Base-by-base conservation (phyloP, 1,140 invertebrate species). In the Condylostylus longicornis region DNA sequence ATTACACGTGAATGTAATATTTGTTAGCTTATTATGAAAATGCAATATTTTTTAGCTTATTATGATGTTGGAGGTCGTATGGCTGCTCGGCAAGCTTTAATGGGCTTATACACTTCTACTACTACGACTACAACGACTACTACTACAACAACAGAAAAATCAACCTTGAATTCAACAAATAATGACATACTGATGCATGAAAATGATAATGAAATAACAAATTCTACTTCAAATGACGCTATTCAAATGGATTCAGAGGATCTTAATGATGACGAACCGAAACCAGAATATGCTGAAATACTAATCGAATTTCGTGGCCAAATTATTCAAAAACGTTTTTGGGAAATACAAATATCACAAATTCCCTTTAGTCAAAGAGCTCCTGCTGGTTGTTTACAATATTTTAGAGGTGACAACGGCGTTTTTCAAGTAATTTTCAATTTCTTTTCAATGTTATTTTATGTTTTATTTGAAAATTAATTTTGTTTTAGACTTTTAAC, bases 321-420 rank as follows among this genome's bases (percentile, higher is more conserved):
- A n/a, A 56, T 68, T 31, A 63, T 64, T 21, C 67, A 75, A 12
- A 67, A 74, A 32, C 63, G 81, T 5, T 63, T 84, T 40, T 86
- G 80, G 80, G 75, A 84, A 58, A 71, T 84, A 45, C 66, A 72
- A 34, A 66, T 84, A 4, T 64, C 67, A 4, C 79, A 82, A 48
- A 62, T 84, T 44, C 75, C 74, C 2, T 82, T 84, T 21, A 74
- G 70, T 7, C 67, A 81, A 42, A 62, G 78, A 5, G 78, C 79
- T 0, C 81, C 82, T 0, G 68, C 71, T 14, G 74, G 75, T 17
- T 85, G 82, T 49, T 53, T 80, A 12, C 81, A 85, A 50, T 82
- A 81, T 49, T 70, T 69, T 46, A 71, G 68, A 2, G 65, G 64
- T 10, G 35, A 51, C 3, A 71, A 70, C 45, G 77, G 58, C n/a